phyloP scores from a whole-genome alignment of 2,113 vertebrate species.

The Calyptommatus sinebrachiatus region DNA sequence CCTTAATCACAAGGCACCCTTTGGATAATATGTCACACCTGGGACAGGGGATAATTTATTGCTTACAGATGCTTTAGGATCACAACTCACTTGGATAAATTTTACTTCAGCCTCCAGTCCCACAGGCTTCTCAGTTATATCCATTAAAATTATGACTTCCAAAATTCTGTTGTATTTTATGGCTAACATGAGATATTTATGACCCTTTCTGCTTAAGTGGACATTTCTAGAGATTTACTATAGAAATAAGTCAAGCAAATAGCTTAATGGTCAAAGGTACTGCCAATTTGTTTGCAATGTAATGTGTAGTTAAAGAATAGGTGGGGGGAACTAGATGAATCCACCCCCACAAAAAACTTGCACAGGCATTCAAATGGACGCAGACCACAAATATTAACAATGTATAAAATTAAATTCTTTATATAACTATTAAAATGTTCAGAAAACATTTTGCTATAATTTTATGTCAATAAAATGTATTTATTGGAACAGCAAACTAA shows the following conservation, averaged over 20 bases:
- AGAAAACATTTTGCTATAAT: neutral
- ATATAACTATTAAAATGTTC: neutral
- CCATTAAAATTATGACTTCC: slow-evolving; percentile 82
- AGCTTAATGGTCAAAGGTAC: slow-evolving; percentile 52
- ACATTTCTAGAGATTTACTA: slow-evolving; percentile 77
- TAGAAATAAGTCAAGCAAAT: slow-evolving; percentile 69
- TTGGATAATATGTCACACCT: slow-evolving; percentile 71
- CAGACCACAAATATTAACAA: neutral
- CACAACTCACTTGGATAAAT: slow-evolving; percentile 68
- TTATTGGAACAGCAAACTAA: neutral
- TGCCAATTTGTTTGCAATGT: slow-evolving; percentile 42
- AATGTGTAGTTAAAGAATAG: slow-evolving; percentile 47
- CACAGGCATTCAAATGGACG: neutral
- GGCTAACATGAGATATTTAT: slow-evolving; percentile 75
- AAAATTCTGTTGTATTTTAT: slow-evolving; percentile 80
- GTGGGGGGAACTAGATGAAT: neutral
- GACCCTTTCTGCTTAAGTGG: slow-evolving; percentile 70
- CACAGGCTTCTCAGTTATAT: slow-evolving; percentile 73
- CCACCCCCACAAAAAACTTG: neutral
- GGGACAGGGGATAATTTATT: slow-evolving; percentile 72
- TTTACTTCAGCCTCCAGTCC: slow-evolving; percentile 68
- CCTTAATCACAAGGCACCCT: slow-evolving; percentile 72
- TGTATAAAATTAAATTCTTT: neutral
- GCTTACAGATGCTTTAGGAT: slow-evolving; percentile 73
- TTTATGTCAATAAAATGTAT: neutral